Percentiles rank a stretch among this genome's conserved stretches.
Conservation (phyloP, 2,888 invertebrate genomes). For the Cyclophora albipunctata region DNA sequence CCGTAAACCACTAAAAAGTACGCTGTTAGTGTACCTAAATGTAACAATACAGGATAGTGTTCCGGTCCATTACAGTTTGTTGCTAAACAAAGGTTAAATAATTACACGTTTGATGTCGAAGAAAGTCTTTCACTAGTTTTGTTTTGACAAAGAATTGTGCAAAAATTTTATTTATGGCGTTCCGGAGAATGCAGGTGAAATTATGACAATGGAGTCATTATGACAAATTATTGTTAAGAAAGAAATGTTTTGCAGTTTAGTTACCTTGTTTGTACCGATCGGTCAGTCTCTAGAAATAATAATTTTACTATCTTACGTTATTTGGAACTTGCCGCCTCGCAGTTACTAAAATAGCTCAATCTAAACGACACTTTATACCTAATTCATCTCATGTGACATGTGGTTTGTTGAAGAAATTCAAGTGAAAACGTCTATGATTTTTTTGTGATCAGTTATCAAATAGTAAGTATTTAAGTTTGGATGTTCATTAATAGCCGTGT, state of each 20-base stretch:
- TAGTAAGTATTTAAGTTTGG: too few relatives aligned
- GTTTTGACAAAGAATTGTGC: slow-evolving; percentile 33
- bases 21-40: slow-evolving; percentile 49
- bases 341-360: too few relatives aligned
- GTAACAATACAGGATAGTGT: slow-evolving; percentile 56
- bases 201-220: slow-evolving; percentile 25
- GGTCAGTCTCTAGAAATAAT: too few relatives aligned
- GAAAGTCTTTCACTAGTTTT: slow-evolving; percentile 67
- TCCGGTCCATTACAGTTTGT: slow-evolving; percentile 52
- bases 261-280: slow-evolving; percentile 16
- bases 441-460: too few relatives aligned
- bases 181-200: slow-evolving; percentile 45
- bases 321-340: too few relatives aligned
- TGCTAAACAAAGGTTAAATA: slow-evolving; percentile 57
- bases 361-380: too few relatives aligned
- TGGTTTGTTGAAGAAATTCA: too few relatives aligned
- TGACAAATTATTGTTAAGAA: slow-evolving; percentile 20
- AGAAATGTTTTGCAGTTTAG: slow-evolving; percentile 25
- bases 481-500: too few relatives aligned
- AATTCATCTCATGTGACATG: too few relatives aligned
- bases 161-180: slow-evolving; percentile 47
- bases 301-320: too few relatives aligned
- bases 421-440: too few relatives aligned
- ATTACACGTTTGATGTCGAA: slow-evolving; percentile 57
- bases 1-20: slow-evolving; percentile 71